These are phyloP conservation scores for Chionomys nivalis DNA, from an alignment of 2,113 vertebrate species.

Conservation along the genomic window DNA sequence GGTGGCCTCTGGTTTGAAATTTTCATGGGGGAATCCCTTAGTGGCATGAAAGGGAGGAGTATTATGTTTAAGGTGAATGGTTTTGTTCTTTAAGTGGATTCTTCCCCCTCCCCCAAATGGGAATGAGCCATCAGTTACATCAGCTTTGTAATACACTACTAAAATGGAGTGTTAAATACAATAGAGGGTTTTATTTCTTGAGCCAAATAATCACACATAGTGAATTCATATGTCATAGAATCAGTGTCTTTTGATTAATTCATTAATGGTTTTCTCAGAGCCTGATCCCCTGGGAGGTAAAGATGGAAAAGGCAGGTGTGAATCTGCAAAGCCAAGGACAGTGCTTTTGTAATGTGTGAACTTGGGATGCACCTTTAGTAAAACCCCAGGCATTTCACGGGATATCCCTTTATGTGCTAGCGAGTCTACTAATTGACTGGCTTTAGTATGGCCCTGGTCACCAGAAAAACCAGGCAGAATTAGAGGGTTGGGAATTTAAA, in stretches of 20 bases:
- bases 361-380: background rate
- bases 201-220: background rate
- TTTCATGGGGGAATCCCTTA: background rate
- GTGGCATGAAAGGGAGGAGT: background rate
- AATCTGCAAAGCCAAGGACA: background rate
- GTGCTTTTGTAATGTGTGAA: background rate
- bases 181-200: constrained; percentile 8
- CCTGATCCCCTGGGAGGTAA: background rate
- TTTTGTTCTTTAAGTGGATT: constrained; percentile 9
- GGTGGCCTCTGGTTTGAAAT: background rate
- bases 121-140: background rate
- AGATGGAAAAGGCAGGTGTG: background rate
- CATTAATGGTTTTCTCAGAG: constrained; percentile 2
- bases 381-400: background rate
- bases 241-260: background rate
- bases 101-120: background rate
- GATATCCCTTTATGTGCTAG: background rate
- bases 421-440: background rate
- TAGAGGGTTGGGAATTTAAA: background rate
- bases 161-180: background rate
- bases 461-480: background rate
- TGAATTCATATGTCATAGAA: background rate
- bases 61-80: background rate
- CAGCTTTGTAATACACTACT: background rate
- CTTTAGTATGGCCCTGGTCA: background rate